Conservation (phyloP, 2,888 invertebrate species). For the Hemicrepidius hirtus region DNA sequence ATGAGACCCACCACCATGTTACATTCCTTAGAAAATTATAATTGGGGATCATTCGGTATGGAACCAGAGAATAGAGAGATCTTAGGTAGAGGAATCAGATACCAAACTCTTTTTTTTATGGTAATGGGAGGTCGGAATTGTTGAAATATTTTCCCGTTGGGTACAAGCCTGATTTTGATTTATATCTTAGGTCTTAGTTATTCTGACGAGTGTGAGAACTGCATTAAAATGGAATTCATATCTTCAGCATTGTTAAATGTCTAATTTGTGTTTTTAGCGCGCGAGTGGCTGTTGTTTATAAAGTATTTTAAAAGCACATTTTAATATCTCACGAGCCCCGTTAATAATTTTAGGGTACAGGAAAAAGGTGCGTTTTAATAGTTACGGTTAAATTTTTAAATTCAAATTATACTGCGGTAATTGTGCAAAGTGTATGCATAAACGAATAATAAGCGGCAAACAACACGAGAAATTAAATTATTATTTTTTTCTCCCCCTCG, state of each 20-base stretch:
- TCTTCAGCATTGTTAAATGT: not conserved
- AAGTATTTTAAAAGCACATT: conserved; percentile 6
- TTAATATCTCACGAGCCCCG: conserved; percentile 27
- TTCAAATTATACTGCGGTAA: conserved; percentile 40
- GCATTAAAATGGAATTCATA: conserved; percentile 2
- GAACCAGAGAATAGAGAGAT: conserved; percentile 22
- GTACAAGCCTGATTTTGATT: conserved; percentile 3
- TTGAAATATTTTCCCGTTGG: conserved; percentile 11
- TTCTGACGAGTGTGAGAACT: conserved; percentile 9
- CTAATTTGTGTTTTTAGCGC: not conserved
- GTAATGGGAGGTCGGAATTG: conserved; percentile 23
- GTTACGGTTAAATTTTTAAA: conserved; percentile 34
- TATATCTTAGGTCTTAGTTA: not conserved
- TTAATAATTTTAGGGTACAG: conserved; percentile 11
- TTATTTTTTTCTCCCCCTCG: conserved; percentile 31
- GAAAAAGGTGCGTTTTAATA: conserved; percentile 19
- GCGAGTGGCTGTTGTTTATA: not conserved
- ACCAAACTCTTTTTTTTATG: conserved; percentile 23
- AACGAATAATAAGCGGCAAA: conserved; percentile 49
- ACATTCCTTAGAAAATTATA: conserved; percentile 10
- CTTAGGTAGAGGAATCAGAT: conserved; percentile 13
- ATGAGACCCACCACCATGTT: too few relatives aligned
- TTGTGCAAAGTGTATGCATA: conserved; percentile 48
- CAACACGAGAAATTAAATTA: conserved; percentile 38
- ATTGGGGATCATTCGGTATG: conserved; percentile 18